Evolutionary conservation across 1,140 invertebrate species (phyloP).

Genomic region (silkworm (Bombyx mori)): DNA sequence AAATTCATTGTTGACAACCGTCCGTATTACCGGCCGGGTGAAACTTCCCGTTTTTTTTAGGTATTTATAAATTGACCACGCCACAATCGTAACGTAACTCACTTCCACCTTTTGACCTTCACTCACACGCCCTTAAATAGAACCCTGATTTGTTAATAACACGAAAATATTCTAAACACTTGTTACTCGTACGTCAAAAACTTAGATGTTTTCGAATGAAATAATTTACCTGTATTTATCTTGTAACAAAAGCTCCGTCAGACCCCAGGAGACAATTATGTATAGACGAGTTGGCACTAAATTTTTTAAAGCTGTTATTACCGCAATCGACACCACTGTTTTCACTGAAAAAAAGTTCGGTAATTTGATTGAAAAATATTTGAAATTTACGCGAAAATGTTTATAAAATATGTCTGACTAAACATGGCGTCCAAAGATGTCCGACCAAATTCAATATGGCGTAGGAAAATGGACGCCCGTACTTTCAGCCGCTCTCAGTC

Average conservation of each 20-base stretch:
- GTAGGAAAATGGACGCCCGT: constrained; percentile 69
- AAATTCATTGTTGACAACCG: no score
- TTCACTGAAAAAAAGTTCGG: constrained; percentile 66
- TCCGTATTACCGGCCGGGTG: no score
- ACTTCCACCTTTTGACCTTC: constrained; percentile 52
- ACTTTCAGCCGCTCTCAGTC: constrained; percentile 28
- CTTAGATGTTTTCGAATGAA: constrained; percentile 60
- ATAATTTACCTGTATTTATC: constrained; percentile 71
- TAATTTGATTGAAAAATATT: constrained; percentile 67
- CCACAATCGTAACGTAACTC: constrained; percentile 35
- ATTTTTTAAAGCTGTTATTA: constrained; percentile 50
- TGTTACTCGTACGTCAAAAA: constrained; percentile 64
- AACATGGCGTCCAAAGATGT: constrained; percentile 73
- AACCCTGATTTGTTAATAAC: constrained; percentile 38
- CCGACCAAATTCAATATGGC: constrained; percentile 72
- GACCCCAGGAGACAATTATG: constrained; percentile 61
- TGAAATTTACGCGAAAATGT: constrained; percentile 73
- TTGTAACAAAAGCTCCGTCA: constrained; percentile 66
- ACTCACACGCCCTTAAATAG: constrained; percentile 25
- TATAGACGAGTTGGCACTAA: constrained; percentile 53
- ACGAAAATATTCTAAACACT: constrained; percentile 62
- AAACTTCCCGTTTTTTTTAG: constrained; percentile 31
- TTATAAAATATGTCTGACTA: constrained; percentile 73
- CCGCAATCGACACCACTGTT: constrained; percentile 42
- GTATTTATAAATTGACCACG: constrained; percentile 62